phyloP scores from a whole-genome alignment of 2,113 vertebrate genomes.

The Albula goreensis region DNA sequence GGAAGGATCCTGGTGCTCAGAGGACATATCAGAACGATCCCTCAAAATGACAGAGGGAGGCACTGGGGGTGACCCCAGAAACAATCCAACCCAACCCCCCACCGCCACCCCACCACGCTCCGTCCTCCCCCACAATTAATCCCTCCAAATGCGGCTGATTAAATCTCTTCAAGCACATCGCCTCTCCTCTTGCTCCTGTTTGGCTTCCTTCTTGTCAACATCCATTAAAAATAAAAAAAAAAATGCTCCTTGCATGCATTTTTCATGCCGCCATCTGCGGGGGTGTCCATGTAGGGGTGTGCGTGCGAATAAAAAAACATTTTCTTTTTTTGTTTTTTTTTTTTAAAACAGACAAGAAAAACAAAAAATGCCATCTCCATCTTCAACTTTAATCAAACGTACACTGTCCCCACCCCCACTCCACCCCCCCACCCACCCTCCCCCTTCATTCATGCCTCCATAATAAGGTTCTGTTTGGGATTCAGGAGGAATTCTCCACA shows the following conservation, averaged over 20 bases:
- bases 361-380: slow-evolving; percentile 74
- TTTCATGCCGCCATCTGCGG: slow-evolving; percentile 85
- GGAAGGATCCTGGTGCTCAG: slow-evolving; percentile 67
- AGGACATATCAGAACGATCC: slow-evolving; percentile 82
- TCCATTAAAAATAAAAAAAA: slow-evolving; percentile 89
- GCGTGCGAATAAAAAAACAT: background rate
- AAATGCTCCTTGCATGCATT: slow-evolving; percentile 74
- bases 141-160: slow-evolving; percentile 98
- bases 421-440: slow-evolving; percentile 23
- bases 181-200: slow-evolving; percentile 90
- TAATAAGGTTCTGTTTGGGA: slow-evolving; percentile 98
- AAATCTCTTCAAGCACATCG: slow-evolving; percentile 99
- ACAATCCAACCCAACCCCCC: slow-evolving; percentile 82
- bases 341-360: slow-evolving; percentile 58
- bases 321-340: background rate
- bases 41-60: slow-evolving; percentile 82
- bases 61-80: slow-evolving; percentile 70
- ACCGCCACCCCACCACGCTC: slow-evolving; percentile 71
- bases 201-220: slow-evolving; percentile 99
- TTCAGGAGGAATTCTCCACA: slow-evolving; percentile 99
- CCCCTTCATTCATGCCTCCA: slow-evolving; percentile 65
- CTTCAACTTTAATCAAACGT: slow-evolving; percentile 99
- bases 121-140: slow-evolving; percentile 87
- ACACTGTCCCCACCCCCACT: slow-evolving; percentile 76
- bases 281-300: too few species aligned